Conservation (phyloP, 2,888 invertebrate genomes). For the Periphyllus acericola region DNA sequence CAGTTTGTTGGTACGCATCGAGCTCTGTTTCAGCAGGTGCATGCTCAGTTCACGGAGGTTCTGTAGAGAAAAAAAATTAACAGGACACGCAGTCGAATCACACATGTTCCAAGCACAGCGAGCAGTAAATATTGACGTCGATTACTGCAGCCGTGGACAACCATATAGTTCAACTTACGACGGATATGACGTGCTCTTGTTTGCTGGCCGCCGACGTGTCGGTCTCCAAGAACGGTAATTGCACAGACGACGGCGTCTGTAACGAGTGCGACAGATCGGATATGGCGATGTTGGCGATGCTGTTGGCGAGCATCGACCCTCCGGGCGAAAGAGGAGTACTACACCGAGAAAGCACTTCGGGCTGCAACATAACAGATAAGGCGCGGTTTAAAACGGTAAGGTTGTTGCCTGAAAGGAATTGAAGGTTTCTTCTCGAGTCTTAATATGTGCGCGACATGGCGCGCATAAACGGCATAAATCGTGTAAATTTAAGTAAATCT, state of each 20-base stretch:
- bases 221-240: slow-evolving; percentile 81
- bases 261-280: slow-evolving; percentile 66
- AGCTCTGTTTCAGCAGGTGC: slow-evolving; percentile 68
- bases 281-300: slow-evolving; percentile 67
- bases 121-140: too few relatives aligned
- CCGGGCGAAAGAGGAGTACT: slow-evolving; percentile 86
- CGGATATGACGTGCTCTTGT: slow-evolving; percentile 88
- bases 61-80: slow-evolving; percentile 68
- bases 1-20: slow-evolving; percentile 49
- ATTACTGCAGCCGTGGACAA: too few relatives aligned
- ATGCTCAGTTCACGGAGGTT: slow-evolving; percentile 87
- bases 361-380: slow-evolving; percentile 68
- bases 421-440: too few relatives aligned
- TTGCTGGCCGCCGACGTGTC: slow-evolving; percentile 89
- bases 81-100: too few relatives aligned
- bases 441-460: too few relatives aligned
- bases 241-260: slow-evolving; percentile 64
- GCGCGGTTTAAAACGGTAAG: too few relatives aligned
- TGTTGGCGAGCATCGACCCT: slow-evolving; percentile 70
- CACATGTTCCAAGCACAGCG: too few relatives aligned
- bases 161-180: slow-evolving; percentile 70
- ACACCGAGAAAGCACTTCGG: slow-evolving; percentile 85
- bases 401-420: too few relatives aligned
- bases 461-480: too few relatives aligned
- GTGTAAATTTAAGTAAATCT: too few relatives aligned